These are phyloP conservation scores for Bedellia somnulentella DNA, from an alignment of 2,888 invertebrate genomes.

Conservation along the genomic window DNA sequence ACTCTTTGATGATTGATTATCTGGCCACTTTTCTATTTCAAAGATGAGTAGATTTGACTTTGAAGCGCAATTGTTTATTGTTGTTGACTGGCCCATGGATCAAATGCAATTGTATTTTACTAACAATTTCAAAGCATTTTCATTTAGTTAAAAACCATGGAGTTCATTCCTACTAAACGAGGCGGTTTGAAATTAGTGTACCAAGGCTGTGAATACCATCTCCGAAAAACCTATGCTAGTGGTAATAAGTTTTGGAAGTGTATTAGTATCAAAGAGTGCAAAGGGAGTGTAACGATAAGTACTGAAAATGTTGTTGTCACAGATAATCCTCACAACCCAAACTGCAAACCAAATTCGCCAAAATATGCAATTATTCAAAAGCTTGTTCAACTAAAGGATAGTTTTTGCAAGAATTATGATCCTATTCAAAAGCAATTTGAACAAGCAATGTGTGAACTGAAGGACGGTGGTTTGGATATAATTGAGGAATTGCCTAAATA, in stretches of 20 bases:
- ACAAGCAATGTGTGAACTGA: slow-evolving; percentile 6
- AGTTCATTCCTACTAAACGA: slow-evolving; percentile 6
- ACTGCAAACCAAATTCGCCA: slow-evolving; percentile 7
- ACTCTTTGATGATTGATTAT: no score
- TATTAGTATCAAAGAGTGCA: no score
- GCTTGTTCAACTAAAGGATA: no score
- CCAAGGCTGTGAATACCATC: slow-evolving; percentile 5
- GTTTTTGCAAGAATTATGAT: slow-evolving; percentile 1
- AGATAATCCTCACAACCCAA: slow-evolving; percentile 5
- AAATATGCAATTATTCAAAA: slow-evolving; percentile 6
- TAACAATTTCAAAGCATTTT: no score
- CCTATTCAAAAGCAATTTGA: slow-evolving; percentile 7
- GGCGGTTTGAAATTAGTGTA: slow-evolving; percentile 4
- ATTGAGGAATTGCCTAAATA: slow-evolving; percentile 6
- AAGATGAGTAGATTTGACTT: no score
- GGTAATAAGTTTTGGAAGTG: slow-evolving; percentile 7
- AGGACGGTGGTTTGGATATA: slow-evolving; percentile 6
- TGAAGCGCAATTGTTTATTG: no score
- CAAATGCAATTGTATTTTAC: no score
- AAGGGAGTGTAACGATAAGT: slow-evolving; percentile 8
- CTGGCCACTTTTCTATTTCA: no score
- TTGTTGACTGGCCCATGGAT: no score
- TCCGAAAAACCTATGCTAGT: slow-evolving; percentile 4
- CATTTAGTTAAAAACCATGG: no score
- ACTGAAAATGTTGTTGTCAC: slow-evolving; percentile 8